These are phyloP conservation scores for Zonotrichia leucophrys DNA, from an alignment of 2,113 vertebrate genomes.

Conservation along the genomic window DNA sequence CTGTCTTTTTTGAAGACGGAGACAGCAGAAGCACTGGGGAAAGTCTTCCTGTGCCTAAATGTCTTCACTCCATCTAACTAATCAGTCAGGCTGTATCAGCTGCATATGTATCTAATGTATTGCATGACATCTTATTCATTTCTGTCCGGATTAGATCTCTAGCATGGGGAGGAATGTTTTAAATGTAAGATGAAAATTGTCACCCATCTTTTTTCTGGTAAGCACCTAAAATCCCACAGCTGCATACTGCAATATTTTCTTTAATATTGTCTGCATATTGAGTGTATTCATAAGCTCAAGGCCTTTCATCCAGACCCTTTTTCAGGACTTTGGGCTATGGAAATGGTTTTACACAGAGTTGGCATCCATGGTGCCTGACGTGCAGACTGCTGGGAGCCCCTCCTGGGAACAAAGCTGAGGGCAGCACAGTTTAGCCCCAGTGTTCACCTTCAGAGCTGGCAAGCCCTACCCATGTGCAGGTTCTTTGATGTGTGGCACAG, in stretches of 20 bases:
- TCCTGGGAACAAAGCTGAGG: not conserved
- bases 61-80: not conserved
- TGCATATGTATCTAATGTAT: not conserved
- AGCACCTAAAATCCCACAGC: slow-evolving; percentile 25
- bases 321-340: not conserved
- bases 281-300: not conserved
- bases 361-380: not conserved
- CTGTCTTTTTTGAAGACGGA: not conserved
- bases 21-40: not conserved
- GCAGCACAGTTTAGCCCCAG: not conserved
- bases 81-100: not conserved
- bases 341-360: not conserved
- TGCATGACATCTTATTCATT: not conserved
- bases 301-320: not conserved
- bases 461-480: not conserved
- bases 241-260: slow-evolving; percentile 48
- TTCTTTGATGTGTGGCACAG: not conserved
- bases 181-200: slow-evolving; percentile 11
- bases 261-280: slow-evolving; percentile 16
- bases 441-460: not conserved
- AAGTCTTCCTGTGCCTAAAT: not conserved
- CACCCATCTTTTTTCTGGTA: slow-evolving; percentile 60
- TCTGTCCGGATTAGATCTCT: slow-evolving; percentile 52
- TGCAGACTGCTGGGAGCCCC: not conserved
- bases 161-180: slow-evolving; percentile 13